Evolutionary conservation across 2,797 vertebrate genomes (phyloP).

Genomic region (Tokudaia tokunoshimensis): DNA sequence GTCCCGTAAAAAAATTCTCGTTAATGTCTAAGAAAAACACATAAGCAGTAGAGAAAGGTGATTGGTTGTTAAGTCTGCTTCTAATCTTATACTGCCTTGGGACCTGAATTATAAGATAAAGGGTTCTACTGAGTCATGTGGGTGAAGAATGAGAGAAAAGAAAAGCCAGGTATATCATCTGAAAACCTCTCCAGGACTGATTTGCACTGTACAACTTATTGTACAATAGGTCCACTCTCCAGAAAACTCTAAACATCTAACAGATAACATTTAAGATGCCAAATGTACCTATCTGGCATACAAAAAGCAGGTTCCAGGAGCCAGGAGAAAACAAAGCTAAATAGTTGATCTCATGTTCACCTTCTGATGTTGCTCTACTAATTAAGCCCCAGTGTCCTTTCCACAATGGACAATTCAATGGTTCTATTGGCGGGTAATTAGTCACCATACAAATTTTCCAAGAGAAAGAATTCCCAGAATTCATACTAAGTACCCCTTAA

Average conservation of each 20-base stretch:
- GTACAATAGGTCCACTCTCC: not conserved
- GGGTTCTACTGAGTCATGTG: not conserved
- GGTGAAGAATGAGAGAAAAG: not conserved
- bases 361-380: slow-evolving; percentile 15
- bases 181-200: not conserved
- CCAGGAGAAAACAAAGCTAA: slow-evolving; percentile 9
- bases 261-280: not conserved
- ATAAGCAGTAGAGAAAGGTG: not conserved
- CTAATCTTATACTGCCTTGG: slow-evolving; percentile 46
- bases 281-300: slow-evolving; percentile 7
- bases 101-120: not conserved
- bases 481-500: not conserved
- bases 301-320: not conserved
- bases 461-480: not conserved
- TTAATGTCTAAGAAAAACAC: not conserved
- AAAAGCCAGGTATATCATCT: not conserved
- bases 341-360: not conserved
- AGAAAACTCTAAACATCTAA: slow-evolving; percentile 59
- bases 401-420: not conserved
- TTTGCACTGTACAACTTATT: not conserved
- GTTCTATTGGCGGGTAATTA: not conserved
- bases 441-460: not conserved
- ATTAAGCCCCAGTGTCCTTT: not conserved
- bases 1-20: not conserved
- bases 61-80: not conserved